A percentile compares a stretch with the other conserved stretches of the same genome.
These are phyloP conservation scores for Kryptopterus vitreolus DNA, from an alignment of 2,797 vertebrate species.

Conservation along the genomic window DNA sequence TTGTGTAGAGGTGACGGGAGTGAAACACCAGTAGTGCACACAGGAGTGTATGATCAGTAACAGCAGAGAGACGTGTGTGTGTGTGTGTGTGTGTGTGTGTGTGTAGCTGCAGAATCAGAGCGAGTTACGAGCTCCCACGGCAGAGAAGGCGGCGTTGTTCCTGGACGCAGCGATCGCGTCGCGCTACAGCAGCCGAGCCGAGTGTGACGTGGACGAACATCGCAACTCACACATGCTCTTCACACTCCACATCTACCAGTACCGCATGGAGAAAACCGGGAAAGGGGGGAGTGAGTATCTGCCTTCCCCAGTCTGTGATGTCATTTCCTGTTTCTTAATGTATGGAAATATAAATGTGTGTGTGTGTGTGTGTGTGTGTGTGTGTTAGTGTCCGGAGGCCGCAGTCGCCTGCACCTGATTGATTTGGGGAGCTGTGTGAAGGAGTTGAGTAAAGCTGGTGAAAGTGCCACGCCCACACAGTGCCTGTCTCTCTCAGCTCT, in stretches of 20 bases:
- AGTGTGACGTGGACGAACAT: constrained; percentile 86
- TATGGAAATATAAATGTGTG: neutral
- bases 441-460: constrained; percentile 81
- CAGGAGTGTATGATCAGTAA: neutral
- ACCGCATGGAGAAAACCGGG: constrained; percentile 96
- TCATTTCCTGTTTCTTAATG: neutral
- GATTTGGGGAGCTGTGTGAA: constrained; percentile 95
- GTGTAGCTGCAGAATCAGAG: constrained; percentile 95
- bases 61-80: neutral
- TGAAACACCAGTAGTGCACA: neutral
- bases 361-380: constrained; percentile 23
- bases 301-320: neutral
- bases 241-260: constrained; percentile 97
- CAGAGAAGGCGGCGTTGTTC: constrained; percentile 96
- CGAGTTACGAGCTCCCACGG: constrained; percentile 89
- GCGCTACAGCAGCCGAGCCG: constrained; percentile 80
- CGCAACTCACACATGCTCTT: constrained; percentile 98
- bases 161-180: constrained; percentile 92
- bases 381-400: constrained; percentile 90
- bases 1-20: neutral
- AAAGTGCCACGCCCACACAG: constrained; percentile 76
- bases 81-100: neutral
- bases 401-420: constrained; percentile 95
- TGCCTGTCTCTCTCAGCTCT: constrained; percentile 94
- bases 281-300: constrained; percentile 93